Evolutionary conservation across 2,888 invertebrate species (phyloP), one percentile per base, ranked within the genome.

Genomic region (Odontomyia ornata): DNA sequence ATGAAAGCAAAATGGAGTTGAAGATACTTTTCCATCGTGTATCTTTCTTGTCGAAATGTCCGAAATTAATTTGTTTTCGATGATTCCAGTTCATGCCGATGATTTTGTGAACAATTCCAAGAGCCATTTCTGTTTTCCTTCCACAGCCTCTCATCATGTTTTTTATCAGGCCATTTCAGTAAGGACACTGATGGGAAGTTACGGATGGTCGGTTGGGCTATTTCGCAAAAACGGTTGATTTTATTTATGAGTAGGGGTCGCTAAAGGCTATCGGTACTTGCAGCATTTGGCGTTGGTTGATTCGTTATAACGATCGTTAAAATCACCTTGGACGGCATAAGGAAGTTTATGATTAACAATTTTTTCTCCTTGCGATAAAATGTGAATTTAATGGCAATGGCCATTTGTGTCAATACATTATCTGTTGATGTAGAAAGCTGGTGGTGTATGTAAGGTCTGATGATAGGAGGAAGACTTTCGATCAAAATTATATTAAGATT

Each of bases 61-160:
- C 56, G 56, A 56, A 72, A 72, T 72, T 72, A 72, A 72, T 72
- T 72, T 72, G 71, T 72, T 72, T 72, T 72, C 71, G 56, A 72
- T 72, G 71, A 72, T 52, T 56, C 27, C 27, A 52, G 71, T 52
- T 30, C 71, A 52, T 72, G 52, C 56, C 28, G 30, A 52, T 28
- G 52, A 72, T n/a, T 52, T 52, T 56, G 28, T 72, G 28, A 30
- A 69, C 69, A 46, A 52, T 69, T 47, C n/a, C 1, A 11, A 25
- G 27, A 23, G 18, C 36, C 65, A 36, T 65, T 11, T 65, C 18
- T 43, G 43, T 43, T 65, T 43, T n/a, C 36, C 15, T 36, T 36
- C 11, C 36, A 36, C 21, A 13, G 52, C 21, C n/a, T 5, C 36
- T 36, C 18, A 36, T 13, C 9, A 64, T 9, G 7, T 4, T 64